Evolutionary conservation across 2,888 invertebrate species (phyloP).

Genomic region (Eupithecia pulchellata): DNA sequence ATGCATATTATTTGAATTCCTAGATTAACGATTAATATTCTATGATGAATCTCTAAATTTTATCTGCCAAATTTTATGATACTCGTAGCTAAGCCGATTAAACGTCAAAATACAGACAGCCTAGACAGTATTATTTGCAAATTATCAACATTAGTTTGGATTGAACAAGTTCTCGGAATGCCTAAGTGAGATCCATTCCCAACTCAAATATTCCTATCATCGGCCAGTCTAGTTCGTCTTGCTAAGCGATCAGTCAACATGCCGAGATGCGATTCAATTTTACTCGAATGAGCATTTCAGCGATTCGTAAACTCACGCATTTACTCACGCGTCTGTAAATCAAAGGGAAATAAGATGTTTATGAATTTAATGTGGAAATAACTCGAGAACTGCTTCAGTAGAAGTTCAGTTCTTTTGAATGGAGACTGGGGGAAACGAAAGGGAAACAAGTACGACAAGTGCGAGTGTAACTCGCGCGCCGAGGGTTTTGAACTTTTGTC

Average conservation of each 20-base stretch:
- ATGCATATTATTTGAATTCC: background rate
- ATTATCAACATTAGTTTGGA: background rate
- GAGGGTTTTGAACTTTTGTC: no score
- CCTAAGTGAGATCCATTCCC: background rate
- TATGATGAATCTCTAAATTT: no score
- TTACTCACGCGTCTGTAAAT: background rate
- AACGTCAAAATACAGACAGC: background rate
- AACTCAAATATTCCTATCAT: background rate
- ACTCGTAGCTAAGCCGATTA: background rate
- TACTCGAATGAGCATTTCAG: background rate
- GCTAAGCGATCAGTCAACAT: background rate
- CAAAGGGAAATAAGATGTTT: background rate
- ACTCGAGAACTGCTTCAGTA: no score
- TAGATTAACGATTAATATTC: background rate
- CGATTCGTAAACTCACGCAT: background rate
- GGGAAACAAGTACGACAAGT: no score
- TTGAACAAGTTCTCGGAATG: background rate
- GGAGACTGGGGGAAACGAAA: no score
- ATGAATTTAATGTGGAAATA: background rate
- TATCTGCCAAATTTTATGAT: background rate
- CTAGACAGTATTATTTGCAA: background rate
- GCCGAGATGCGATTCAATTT: background rate
- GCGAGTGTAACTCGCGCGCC: no score
- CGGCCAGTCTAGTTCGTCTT: background rate
- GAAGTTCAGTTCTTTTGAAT: no score